Evolutionary conservation across 2,113 vertebrate genomes (phyloP).

Genomic region (Petaurus breviceps): DNA sequence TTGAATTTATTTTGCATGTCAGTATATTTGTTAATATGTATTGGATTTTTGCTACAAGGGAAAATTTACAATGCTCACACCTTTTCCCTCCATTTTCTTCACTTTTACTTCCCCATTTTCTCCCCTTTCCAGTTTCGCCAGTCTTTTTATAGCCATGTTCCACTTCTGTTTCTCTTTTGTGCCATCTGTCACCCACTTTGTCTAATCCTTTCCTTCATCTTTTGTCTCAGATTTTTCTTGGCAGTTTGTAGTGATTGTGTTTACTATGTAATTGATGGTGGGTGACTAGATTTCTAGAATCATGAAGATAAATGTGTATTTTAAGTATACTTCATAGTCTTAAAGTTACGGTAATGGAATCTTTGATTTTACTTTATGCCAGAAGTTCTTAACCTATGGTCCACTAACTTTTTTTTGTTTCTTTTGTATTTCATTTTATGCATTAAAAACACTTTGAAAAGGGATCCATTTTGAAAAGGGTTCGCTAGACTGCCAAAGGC

Average conservation of each 20-base stretch:
- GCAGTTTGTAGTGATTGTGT: neutral
- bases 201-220: neutral
- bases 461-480: neutral
- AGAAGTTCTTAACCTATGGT: neutral
- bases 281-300: neutral
- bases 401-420: neutral
- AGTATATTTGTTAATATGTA: conserved; percentile 22
- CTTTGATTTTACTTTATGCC: neutral
- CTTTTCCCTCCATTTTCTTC: neutral
- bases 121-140: neutral
- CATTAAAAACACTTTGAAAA: neutral
- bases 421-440: conserved; percentile 15
- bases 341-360: conserved; percentile 30
- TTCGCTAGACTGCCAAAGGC: neutral
- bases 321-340: conserved; percentile 1
- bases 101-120: neutral
- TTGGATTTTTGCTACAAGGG: neutral
- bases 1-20: neutral
- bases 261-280: conserved; percentile 14
- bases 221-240: neutral
- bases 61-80: neutral
- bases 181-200: neutral
- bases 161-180: neutral
- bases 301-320: neutral
- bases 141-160: conserved; percentile 3